These are phyloP conservation scores for Cyclophora albipunctata DNA, from an alignment of 2,888 invertebrate species.

Conservation along the genomic window DNA sequence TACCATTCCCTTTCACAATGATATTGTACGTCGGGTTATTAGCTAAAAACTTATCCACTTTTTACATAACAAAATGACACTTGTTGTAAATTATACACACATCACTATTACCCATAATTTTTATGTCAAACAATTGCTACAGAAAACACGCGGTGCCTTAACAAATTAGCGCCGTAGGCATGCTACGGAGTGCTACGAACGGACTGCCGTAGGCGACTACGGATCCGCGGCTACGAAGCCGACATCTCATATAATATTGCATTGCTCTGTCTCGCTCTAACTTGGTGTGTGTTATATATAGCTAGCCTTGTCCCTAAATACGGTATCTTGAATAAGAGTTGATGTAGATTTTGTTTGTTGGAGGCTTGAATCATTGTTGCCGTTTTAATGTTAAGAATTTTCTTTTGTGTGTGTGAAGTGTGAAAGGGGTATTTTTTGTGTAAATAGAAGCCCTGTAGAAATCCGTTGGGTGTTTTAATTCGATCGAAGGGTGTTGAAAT, in stretches of 20 bases:
- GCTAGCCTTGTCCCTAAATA: conserved; percentile 35
- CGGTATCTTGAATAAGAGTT: conserved; percentile 43
- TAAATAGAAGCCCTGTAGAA: conserved; percentile 6
- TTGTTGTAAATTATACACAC: conserved; percentile 32
- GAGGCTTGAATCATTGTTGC: conserved; percentile 61
- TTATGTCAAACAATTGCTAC: conserved; percentile 2
- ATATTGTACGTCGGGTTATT: conserved; percentile 68
- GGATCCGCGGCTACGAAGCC: conserved; percentile 31
- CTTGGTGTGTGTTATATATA: conserved; percentile 22
- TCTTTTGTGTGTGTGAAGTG: conserved; percentile 14
- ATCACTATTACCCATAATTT: conserved; percentile 25
- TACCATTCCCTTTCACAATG: conserved; percentile 68
- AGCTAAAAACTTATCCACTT: conserved; percentile 67
- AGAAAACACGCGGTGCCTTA: conserved; percentile 15
- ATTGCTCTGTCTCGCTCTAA: conserved; percentile 13
- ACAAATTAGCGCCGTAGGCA: conserved; percentile 36
- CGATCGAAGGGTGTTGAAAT: conserved; percentile 15
- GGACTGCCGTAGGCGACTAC: conserved; percentile 49
- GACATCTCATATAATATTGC: conserved; percentile 17
- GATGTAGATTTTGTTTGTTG: conserved; percentile 48
- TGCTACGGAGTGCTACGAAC: conserved; percentile 54
- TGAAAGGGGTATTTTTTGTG: conserved; percentile 12
- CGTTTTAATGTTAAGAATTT: conserved; percentile 40
- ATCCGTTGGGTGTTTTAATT: conserved; percentile 11
- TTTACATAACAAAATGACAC: conserved; percentile 60